A percentile compares a stretch with the other conserved stretches of the same genome.
phyloP scores from a whole-genome alignment of 2,888 invertebrate species.

The Eretmocerus hayati region DNA sequence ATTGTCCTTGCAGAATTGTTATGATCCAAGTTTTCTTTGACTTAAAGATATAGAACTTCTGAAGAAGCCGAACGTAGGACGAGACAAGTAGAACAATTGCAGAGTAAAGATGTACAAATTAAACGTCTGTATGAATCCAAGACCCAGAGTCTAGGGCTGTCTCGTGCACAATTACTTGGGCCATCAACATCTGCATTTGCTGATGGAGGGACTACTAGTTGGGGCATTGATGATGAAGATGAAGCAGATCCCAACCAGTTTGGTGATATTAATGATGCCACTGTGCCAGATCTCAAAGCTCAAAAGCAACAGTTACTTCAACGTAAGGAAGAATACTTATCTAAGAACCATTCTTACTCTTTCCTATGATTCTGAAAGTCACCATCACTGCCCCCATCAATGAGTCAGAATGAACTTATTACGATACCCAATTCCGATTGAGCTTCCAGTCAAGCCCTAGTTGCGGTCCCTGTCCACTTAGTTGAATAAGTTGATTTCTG shows the following conservation, averaged over 20 bases:
- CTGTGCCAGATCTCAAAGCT: slow-evolving; percentile 50
- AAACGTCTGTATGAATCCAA: slow-evolving; percentile 50
- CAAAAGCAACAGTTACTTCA: slow-evolving; percentile 57
- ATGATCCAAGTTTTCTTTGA: too few species aligned
- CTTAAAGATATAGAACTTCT: slow-evolving; percentile 48
- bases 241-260: slow-evolving; percentile 42
- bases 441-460: too few species aligned
- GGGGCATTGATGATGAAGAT: slow-evolving; percentile 45
- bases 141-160: slow-evolving; percentile 34
- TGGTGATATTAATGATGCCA: slow-evolving; percentile 41
- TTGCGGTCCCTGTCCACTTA: too few species aligned
- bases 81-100: slow-evolving; percentile 56
- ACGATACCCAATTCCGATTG: too few species aligned
- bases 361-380: too few species aligned
- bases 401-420: too few species aligned
- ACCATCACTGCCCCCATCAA: too few species aligned
- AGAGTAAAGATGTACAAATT: slow-evolving; percentile 55
- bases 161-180: slow-evolving; percentile 42
- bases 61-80: slow-evolving; percentile 59
- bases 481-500: too few species aligned
- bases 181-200: slow-evolving; percentile 40
- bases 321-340: too few species aligned
- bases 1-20: slow-evolving; percentile 31
- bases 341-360: too few species aligned
- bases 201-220: slow-evolving; percentile 47